phyloP scores from a whole-genome alignment of 92 coral and sea anemone species.

The Montipora capitata region DNA sequence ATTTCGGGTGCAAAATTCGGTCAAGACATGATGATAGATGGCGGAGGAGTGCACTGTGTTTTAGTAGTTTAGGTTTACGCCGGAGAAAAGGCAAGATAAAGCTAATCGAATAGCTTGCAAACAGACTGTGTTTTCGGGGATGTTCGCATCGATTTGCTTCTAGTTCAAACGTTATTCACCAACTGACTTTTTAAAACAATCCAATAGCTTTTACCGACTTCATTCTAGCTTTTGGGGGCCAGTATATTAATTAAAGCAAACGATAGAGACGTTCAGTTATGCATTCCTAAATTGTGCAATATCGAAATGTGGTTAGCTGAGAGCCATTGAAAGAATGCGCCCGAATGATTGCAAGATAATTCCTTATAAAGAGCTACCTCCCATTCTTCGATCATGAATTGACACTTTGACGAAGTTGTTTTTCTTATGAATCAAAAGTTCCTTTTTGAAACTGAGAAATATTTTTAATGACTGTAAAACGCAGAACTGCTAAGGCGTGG shows the following conservation, averaged over 20 bases:
- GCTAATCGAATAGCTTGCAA: no score
- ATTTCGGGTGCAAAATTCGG: no score
- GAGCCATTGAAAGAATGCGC: background rate
- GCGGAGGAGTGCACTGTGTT: no score
- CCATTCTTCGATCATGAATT: background rate
- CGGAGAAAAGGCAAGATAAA: no score
- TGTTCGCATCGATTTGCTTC: no score
- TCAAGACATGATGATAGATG: no score
- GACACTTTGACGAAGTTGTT: no score
- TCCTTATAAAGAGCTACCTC: background rate
- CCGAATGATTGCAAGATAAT: background rate
- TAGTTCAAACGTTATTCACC: no score
- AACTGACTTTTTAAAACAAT: background rate
- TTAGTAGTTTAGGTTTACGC: no score
- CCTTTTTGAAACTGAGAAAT: background rate
- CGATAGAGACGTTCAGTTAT: background rate
- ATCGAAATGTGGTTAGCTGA: background rate
- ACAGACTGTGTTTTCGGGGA: no score
- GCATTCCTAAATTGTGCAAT: background rate
- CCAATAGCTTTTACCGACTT: background rate
- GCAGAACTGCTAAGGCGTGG: no score
- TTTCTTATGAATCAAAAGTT: background rate
- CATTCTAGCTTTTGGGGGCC: background rate
- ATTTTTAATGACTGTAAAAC: background rate
- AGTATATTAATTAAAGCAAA: conserved; percentile 1